These are phyloP conservation scores for Pogonomyrmex barbatus DNA, from an alignment of 1,140 invertebrate species.

Conservation along the genomic window DNA sequence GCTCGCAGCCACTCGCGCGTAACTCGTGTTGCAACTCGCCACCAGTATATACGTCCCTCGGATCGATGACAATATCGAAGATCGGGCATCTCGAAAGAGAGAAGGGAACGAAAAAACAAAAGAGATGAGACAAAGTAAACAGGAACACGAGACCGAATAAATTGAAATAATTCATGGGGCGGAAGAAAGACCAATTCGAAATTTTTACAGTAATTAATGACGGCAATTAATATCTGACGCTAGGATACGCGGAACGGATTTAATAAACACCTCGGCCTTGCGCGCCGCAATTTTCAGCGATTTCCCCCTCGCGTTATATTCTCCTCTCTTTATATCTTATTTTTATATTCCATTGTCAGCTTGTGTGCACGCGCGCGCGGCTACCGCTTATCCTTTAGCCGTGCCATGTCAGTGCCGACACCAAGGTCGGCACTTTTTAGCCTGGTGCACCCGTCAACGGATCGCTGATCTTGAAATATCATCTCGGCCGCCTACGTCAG, in stretches of 20 bases:
- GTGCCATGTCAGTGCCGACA: slow-evolving; percentile 5
- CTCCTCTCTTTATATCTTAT: slow-evolving; percentile 29
- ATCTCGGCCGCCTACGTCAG: slow-evolving; percentile 7
- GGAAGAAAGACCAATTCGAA: neutral
- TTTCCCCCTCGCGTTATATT: neutral
- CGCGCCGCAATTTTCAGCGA: neutral
- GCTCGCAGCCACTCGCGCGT: slow-evolving; percentile 46
- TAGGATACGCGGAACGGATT: neutral
- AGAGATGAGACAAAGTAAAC: neutral
- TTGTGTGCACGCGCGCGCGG: neutral
- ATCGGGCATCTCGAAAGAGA: neutral
- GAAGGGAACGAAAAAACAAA: neutral
- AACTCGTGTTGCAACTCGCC: slow-evolving; percentile 29
- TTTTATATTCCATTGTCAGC: slow-evolving; percentile 52
- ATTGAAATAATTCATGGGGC: neutral
- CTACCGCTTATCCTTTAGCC: slow-evolving; percentile 26
- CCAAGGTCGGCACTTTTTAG: slow-evolving; percentile 48
- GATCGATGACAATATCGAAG: slow-evolving; percentile 21
- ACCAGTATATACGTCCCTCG: neutral
- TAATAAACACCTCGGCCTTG: slow-evolving; percentile 1
- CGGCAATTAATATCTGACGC: neutral
- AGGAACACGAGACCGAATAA: neutral
- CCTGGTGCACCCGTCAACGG: slow-evolving; percentile 18
- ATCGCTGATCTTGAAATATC: slow-evolving; percentile 56
- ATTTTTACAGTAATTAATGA: slow-evolving; percentile 10